Evolutionary conservation across 1,140 invertebrate genomes (phyloP).

Genomic region (Temnothorax nylanderi): DNA sequence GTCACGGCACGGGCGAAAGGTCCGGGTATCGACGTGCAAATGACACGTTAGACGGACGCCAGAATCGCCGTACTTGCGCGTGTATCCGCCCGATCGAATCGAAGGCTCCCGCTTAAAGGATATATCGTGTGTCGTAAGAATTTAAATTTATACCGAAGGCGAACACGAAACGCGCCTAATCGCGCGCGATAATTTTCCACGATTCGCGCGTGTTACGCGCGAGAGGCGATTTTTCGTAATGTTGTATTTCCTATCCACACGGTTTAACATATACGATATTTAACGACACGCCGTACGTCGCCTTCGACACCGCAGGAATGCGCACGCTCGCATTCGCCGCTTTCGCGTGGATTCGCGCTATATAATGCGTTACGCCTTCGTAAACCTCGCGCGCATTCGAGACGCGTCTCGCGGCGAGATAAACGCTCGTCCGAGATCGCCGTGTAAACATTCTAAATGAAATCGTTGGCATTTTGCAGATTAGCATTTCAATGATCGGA

Average conservation of each 20-base stretch:
- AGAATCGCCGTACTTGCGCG: slow-evolving; percentile 11
- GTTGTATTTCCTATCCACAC: slow-evolving; percentile 16
- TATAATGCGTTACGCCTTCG: slow-evolving; percentile 39
- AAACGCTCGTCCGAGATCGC: neutral
- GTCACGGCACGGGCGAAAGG: slow-evolving; percentile 38
- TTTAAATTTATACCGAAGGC: slow-evolving; percentile 37
- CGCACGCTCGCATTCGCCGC: neutral
- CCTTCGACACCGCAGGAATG: slow-evolving; percentile 37
- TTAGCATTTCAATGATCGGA: slow-evolving; percentile 22
- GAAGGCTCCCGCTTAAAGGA: neutral
- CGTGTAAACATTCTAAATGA: slow-evolving; percentile 20
- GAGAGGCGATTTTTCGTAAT: slow-evolving; percentile 9
- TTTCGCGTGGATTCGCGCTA: slow-evolving; percentile 7
- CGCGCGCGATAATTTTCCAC: slow-evolving; percentile 29
- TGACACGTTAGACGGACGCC: slow-evolving; percentile 39
- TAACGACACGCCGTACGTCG: neutral
- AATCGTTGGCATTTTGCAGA: slow-evolving; percentile 29
- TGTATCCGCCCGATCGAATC: neutral
- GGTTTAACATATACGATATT: neutral
- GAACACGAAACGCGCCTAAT: slow-evolving; percentile 21
- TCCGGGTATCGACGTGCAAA: slow-evolving; percentile 52
- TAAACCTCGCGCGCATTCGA: neutral
- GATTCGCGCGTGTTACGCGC: slow-evolving; percentile 27
- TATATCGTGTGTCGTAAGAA: slow-evolving; percentile 42
- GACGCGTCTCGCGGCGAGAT: slow-evolving; percentile 38